phyloP scores from a whole-genome alignment of 2,888 invertebrate species.

The Latrodectus elegans region DNA sequence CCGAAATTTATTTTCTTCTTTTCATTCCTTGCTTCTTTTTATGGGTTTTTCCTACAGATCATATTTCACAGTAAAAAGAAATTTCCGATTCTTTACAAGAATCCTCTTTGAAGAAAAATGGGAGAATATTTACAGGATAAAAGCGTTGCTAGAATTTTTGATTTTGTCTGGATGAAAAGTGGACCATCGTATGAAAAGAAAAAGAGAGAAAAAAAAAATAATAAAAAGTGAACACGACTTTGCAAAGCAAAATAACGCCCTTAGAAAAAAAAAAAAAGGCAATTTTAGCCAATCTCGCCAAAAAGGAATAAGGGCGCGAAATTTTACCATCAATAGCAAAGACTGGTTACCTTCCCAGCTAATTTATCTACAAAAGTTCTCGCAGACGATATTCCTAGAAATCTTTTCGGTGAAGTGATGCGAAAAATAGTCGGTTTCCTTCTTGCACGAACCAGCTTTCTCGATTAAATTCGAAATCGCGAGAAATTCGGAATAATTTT shows the following conservation, averaged over 20 bases:
- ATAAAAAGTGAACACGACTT: not conserved
- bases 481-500: constrained; percentile 12
- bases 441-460: not conserved
- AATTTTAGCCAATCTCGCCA: constrained; percentile 51
- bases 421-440: not conserved
- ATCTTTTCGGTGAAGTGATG: not conserved
- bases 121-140: constrained; percentile 61
- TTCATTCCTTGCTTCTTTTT: constrained; percentile 7
- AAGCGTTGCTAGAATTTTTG: constrained; percentile 6
- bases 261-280: not conserved
- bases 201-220: too few relatives aligned
- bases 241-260: constrained; percentile 6
- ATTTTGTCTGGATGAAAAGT: too few relatives aligned
- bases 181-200: too few relatives aligned
- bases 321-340: not conserved
- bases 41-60: constrained; percentile 19
- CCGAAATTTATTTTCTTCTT: constrained; percentile 36
- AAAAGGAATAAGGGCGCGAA: not conserved
- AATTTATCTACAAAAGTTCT: constrained; percentile 39
- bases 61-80: constrained; percentile 21
- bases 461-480: constrained; percentile 5
- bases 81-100: constrained; percentile 10
- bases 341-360: constrained; percentile 37
- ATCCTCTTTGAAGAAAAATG: constrained; percentile 16
- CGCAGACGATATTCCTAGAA: not conserved